These are phyloP conservation scores for Hydrophis major DNA, from an alignment of 2,797 vertebrate species.

Conservation along the genomic window DNA sequence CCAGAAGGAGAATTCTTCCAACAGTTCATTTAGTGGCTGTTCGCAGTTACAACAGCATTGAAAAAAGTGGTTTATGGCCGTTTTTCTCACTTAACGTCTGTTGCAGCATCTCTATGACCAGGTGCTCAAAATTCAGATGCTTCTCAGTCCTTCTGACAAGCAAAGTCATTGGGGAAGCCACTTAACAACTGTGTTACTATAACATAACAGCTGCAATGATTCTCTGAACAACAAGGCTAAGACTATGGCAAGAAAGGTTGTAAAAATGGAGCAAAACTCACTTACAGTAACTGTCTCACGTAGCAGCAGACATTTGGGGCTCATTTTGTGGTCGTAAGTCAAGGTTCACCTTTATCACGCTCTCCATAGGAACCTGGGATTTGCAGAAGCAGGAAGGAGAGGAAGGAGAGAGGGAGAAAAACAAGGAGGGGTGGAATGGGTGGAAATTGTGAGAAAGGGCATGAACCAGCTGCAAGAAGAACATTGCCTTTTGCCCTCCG, in stretches of 20 bases:
- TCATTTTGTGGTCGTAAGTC: neutral
- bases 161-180: neutral
- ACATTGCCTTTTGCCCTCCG: neutral
- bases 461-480: neutral
- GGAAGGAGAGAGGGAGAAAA: neutral
- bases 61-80: neutral
- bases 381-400: neutral
- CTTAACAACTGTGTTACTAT: no score
- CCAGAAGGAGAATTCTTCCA: no score
- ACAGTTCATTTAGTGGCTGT: neutral
- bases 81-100: neutral
- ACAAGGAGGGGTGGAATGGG: neutral
- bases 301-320: neutral
- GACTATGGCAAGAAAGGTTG: neutral
- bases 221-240: neutral
- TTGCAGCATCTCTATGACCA: neutral
- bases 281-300: neutral
- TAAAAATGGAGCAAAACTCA: neutral
- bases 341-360: neutral
- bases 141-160: neutral
- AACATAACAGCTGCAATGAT: neutral
- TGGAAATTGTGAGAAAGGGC: neutral
- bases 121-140: neutral
- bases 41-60: neutral
- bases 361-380: neutral